Percentiles rank a stretch among this genome's conserved stretches.
Evolutionary conservation across 2,113 vertebrate species (phyloP).

Genomic region (Carassius gibelio): DNA sequence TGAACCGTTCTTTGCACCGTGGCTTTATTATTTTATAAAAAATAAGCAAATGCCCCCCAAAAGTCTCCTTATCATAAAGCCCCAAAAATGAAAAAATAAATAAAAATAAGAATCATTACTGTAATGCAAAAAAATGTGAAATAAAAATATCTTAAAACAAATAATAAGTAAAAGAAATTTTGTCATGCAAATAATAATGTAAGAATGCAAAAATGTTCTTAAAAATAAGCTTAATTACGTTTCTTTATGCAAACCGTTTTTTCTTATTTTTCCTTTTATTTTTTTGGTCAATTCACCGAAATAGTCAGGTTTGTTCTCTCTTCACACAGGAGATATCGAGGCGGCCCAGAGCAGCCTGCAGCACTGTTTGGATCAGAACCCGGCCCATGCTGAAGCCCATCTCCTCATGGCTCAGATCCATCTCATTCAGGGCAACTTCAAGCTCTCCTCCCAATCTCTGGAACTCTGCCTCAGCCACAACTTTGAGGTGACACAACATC

Average conservation of each 20-base stretch:
- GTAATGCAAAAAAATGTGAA: background rate
- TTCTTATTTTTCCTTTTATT: too few species aligned
- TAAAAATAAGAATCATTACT: background rate
- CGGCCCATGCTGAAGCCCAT: slow-evolving; percentile 88
- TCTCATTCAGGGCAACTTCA: slow-evolving; percentile 85
- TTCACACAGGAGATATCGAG: slow-evolving; percentile 79
- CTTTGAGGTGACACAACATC: slow-evolving; percentile 84
- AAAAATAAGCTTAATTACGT: too few species aligned
- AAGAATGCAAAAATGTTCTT: background rate
- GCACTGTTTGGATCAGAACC: slow-evolving; percentile 86
- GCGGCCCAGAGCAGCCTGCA: slow-evolving; percentile 83
- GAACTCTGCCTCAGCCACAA: slow-evolving; percentile 93
- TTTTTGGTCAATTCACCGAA: too few species aligned
- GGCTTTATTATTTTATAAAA: background rate
- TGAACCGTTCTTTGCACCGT: too few species aligned
- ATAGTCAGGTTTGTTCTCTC: too few species aligned
- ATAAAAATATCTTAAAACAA: background rate
- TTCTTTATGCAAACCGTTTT: too few species aligned
- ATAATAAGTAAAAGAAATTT: background rate
- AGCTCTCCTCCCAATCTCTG: slow-evolving; percentile 87
- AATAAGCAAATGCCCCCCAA: background rate
- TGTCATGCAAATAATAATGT: background rate
- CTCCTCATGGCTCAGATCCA: slow-evolving; percentile 95
- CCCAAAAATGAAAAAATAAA: background rate
- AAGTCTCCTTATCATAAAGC: too few species aligned